Base-by-base conservation (phyloP, 2,113 vertebrate species). In the Rhombomys opimus region DNA sequence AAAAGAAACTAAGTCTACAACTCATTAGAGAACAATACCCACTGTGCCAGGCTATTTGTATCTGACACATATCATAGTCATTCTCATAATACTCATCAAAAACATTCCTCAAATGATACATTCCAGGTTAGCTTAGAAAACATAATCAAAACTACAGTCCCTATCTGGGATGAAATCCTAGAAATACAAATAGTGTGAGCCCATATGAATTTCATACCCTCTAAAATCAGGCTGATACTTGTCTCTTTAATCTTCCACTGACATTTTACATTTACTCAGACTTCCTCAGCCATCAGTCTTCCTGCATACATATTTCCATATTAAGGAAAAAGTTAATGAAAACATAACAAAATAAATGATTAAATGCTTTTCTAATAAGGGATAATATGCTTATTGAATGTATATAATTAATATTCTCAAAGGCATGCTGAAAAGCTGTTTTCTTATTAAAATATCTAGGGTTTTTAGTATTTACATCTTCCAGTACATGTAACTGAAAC, bases 261-360 rank as follows among this genome's bases (percentile, higher is more conserved):
- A 88, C 2, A 54, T 35, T n/a, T 72, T 59, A 27, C 15, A 38
- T 59, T 73, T 17, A 73, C 13, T 70, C 92, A 59, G 65, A 30
- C 67, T 27, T 89, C 9, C 2, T 94, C 52, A 84, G 46, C 18
- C 32, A 85, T 63, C 35, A 27, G 52, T 68, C 54, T 84, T 30
- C 88, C 50, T 93, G 61, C 38, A 85, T 67, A 6, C 38, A 20
- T 23, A 82, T 73, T 52, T 68, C 54, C 87, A 41, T 30, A 65
- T 75, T 61, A 96, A 72, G 20, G 65, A 92, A 61, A 68, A 70
- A 65, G 38, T 91, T 89, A 93, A 94, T 35, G 22, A 81, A 88
- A 88, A 72, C 3, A 38, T 57, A 86, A 77, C 30, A 77, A 94
- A 87, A 13, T 78, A 54, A 87, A 18, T 84, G 57, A 84, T 57